A percentile compares a stretch with the other conserved stretches of the same genome.
phyloP scores from a whole-genome alignment of 2,888 invertebrate species.

The Metopia argyrocephala region DNA sequence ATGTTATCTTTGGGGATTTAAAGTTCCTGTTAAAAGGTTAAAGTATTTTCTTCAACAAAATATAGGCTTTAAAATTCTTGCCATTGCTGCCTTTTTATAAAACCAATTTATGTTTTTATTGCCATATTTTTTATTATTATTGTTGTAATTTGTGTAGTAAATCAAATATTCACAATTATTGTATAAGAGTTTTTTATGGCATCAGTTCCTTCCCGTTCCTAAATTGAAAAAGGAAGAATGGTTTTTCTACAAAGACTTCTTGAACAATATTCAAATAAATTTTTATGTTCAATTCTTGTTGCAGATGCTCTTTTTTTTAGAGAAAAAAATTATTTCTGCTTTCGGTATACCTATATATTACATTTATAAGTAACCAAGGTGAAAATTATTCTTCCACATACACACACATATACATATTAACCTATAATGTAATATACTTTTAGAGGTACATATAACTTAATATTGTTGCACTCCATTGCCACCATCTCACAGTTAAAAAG shows the following conservation, averaged over 20 bases:
- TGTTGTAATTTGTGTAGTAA: slow-evolving; percentile 49
- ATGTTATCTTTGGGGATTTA: slow-evolving; percentile 49
- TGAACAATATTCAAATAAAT: slow-evolving; percentile 74
- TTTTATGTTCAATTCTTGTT: slow-evolving; percentile 66
- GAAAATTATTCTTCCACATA: slow-evolving; percentile 66
- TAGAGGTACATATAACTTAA: neutral
- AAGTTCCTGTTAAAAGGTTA: too few relatives aligned
- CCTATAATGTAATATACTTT: slow-evolving; percentile 64
- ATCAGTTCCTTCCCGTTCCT: neutral
- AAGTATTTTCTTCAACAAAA: too few relatives aligned
- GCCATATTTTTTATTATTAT: slow-evolving; percentile 68
- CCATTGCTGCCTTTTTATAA: slow-evolving; percentile 65
- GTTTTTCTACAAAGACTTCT: slow-evolving; percentile 24
- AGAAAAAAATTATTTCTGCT: neutral
- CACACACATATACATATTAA: neutral
- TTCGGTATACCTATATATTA: too few relatives aligned
- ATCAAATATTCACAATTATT: slow-evolving; percentile 78
- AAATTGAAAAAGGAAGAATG: neutral
- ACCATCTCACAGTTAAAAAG: neutral
- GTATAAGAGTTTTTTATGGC: slow-evolving; percentile 59
- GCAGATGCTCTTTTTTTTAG: slow-evolving; percentile 4
- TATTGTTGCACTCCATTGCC: slow-evolving; percentile 32
- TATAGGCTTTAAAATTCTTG: slow-evolving; percentile 28
- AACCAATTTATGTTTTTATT: slow-evolving; percentile 76
- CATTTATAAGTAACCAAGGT: slow-evolving; percentile 73